Conservation (phyloP, 2,888 invertebrate genomes). For the Willowsia nigromaculata region DNA sequence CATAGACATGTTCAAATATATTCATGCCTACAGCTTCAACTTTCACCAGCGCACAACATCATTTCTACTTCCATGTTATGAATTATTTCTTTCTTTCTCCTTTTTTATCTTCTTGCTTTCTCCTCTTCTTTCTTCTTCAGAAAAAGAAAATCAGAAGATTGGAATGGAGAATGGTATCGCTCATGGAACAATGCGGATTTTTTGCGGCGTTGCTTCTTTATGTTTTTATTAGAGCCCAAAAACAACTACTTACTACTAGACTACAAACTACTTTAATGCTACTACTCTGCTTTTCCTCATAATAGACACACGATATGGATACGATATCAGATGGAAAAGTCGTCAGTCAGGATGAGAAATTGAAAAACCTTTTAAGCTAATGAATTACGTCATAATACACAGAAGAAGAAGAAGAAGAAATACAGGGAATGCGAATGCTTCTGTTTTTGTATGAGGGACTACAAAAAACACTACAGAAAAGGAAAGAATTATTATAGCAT, state of each 20-base stretch:
- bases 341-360: background rate
- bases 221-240: background rate
- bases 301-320: background rate
- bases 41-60: background rate
- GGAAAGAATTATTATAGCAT: background rate
- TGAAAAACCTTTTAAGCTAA: slow-evolving; percentile 59
- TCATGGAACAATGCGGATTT: slow-evolving; percentile 10
- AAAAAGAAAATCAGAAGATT: background rate
- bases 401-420: too few relatives aligned
- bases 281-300: background rate
- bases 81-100: background rate
- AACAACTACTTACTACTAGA: background rate
- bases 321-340: background rate
- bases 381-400: slow-evolving; percentile 58
- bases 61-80: background rate
- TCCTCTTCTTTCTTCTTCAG: background rate
- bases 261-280: background rate
- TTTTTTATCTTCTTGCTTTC: background rate
- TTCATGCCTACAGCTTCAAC: background rate
- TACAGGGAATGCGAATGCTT: background rate
- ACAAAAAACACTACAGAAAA: background rate
- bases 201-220: background rate
- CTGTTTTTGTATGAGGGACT: background rate
- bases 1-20: background rate
- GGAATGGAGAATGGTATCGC: background rate